These are phyloP conservation scores for Melanostoma scalare DNA, from an alignment of 2,888 invertebrate species.

Conservation along the genomic window DNA sequence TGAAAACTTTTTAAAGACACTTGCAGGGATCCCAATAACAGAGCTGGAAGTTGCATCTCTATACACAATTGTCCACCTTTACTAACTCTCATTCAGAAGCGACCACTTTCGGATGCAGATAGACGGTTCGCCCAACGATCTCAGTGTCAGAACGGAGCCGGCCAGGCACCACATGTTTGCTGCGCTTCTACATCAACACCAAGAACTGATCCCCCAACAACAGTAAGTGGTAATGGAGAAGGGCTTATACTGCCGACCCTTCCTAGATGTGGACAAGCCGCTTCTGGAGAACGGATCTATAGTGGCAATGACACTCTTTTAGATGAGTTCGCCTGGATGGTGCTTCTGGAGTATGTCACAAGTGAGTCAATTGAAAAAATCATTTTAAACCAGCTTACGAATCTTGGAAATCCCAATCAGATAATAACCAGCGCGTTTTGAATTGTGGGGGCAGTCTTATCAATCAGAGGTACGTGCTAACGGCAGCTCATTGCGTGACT, in stretches of 20 bases:
- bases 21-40: slow-evolving; percentile 82
- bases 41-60: slow-evolving; percentile 77
- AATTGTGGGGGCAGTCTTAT: slow-evolving; percentile 90
- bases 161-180: slow-evolving; percentile 78
- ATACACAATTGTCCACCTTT: slow-evolving; percentile 79
- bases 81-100: slow-evolving; percentile 73
- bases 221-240: slow-evolving; percentile 67
- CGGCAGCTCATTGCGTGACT: slow-evolving; percentile 86
- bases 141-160: slow-evolving; percentile 77
- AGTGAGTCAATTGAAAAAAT: slow-evolving; percentile 82
- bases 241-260: slow-evolving; percentile 77
- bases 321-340: slow-evolving; percentile 87
- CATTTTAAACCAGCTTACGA: not conserved
- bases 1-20: slow-evolving; percentile 77
- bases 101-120: slow-evolving; percentile 70
- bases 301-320: slow-evolving; percentile 85
- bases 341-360: slow-evolving; percentile 85
- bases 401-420: slow-evolving; percentile 38
- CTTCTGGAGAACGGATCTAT: slow-evolving; percentile 83
- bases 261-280: slow-evolving; percentile 78
- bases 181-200: slow-evolving; percentile 74
- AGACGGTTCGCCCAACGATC: slow-evolving; percentile 77
- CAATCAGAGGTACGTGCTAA: slow-evolving; percentile 84
- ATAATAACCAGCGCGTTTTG: slow-evolving; percentile 73
- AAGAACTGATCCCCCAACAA: slow-evolving; percentile 2